Conservation (phyloP, 2,797 vertebrate species). For the Pipistrellus pygmaeus region DNA sequence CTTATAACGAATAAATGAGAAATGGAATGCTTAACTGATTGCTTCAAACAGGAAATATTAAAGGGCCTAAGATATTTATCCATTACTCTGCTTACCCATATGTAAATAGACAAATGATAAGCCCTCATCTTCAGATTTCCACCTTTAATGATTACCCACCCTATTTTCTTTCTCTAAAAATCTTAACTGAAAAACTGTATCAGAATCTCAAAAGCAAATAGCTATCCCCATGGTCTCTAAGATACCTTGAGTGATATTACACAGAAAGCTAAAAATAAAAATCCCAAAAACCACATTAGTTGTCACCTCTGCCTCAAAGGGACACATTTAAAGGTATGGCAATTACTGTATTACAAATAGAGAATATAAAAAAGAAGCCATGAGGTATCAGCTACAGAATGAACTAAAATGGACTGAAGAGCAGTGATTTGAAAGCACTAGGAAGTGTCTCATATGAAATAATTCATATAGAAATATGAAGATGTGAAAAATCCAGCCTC, state of each 20-base stretch:
- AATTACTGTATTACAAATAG: background rate
- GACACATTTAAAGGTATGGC: background rate
- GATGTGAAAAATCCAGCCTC: background rate
- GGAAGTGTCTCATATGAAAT: background rate
- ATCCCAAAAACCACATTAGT: background rate
- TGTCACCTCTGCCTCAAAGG: background rate
- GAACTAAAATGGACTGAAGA: background rate
- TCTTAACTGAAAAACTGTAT: background rate
- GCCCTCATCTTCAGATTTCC: background rate
- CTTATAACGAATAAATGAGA: background rate
- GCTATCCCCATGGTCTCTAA: background rate
- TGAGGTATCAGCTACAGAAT: background rate
- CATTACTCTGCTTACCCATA: background rate
- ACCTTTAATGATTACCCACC: background rate
- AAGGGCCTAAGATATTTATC: background rate
- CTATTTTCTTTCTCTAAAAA: background rate
- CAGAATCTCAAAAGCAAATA: background rate
- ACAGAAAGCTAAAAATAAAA: constrained; percentile 21
- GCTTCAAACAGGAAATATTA: background rate
- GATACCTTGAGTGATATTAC: background rate
- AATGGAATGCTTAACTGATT: background rate
- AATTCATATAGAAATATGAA: background rate
- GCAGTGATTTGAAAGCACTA: background rate
- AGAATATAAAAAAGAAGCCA: background rate
- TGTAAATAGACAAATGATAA: background rate